These are phyloP conservation scores for Cactoblastis cactorum DNA, from an alignment of 2,888 invertebrate species.

Conservation along the genomic window DNA sequence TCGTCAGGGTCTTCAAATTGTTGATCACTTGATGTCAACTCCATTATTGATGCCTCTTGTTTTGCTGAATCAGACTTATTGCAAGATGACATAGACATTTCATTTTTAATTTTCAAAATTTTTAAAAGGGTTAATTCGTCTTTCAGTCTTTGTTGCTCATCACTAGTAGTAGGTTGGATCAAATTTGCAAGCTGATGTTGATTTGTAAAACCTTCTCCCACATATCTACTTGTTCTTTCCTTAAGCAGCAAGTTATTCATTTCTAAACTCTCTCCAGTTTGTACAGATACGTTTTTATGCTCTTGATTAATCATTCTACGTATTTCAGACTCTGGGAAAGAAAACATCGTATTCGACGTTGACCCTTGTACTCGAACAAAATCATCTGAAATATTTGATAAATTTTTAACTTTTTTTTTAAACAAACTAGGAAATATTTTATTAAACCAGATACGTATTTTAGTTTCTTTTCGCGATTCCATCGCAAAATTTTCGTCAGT, in stretches of 20 bases:
- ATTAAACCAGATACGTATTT: conserved; percentile 12
- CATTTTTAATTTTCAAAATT: conserved; percentile 37
- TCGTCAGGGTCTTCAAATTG: conserved; percentile 27
- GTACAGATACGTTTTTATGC: conserved; percentile 38
- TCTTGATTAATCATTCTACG: conserved; percentile 31
- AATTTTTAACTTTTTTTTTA: conserved; percentile 24
- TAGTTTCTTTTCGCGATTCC: not conserved
- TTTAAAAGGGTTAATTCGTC: conserved; percentile 50
- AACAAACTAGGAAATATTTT: conserved; percentile 22
- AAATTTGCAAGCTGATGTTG: not conserved
- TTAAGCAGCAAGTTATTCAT: conserved; percentile 22
- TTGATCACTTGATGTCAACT: not conserved
- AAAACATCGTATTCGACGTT: conserved; percentile 29
- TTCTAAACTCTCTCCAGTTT: conserved; percentile 58
- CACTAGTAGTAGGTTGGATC: not conserved
- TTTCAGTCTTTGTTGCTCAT: conserved; percentile 12
- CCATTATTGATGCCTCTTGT: not conserved
- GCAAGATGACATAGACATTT: conserved; percentile 24
- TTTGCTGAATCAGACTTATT: not conserved
- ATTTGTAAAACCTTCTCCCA: not conserved
- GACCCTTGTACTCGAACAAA: conserved; percentile 9
- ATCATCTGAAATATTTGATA: not conserved
- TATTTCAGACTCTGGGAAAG: conserved; percentile 53
- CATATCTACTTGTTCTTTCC: not conserved
- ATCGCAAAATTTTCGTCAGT: conserved; percentile 23